A percentile compares a stretch with the other conserved stretches of the same genome.
Evolutionary conservation across 1,140 invertebrate genomes (phyloP).

Genomic region (Microvelia longipes): DNA sequence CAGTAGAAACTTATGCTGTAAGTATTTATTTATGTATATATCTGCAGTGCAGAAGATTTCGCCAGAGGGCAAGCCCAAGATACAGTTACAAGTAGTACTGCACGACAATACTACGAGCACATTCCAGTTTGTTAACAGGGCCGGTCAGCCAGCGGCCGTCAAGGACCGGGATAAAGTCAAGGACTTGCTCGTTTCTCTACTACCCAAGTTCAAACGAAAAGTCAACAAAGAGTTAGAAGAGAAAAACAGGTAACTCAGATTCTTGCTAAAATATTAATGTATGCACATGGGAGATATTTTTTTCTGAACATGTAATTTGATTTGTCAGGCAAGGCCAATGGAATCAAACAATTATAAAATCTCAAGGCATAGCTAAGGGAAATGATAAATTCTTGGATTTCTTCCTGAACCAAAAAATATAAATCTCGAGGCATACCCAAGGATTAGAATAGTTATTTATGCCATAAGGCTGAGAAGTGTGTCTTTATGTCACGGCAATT

Average conservation of each 20-base stretch:
- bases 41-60: slow-evolving; percentile 96
- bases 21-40: slow-evolving; percentile 21
- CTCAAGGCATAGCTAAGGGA: too few species aligned
- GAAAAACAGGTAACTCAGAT: slow-evolving; percentile 49
- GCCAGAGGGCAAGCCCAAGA: slow-evolving; percentile 92
- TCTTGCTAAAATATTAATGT: neutral
- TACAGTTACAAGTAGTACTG: slow-evolving; percentile 94
- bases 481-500: too few species aligned
- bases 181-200: slow-evolving; percentile 71
- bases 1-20: too few species aligned
- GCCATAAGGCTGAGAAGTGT: too few species aligned
- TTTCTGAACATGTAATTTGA: neutral
- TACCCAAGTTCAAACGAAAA: slow-evolving; percentile 91
- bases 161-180: slow-evolving; percentile 87
- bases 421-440: too few species aligned
- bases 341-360: too few species aligned
- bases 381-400: too few species aligned
- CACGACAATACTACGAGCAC: slow-evolving; percentile 87
- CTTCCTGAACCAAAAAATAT: too few species aligned
- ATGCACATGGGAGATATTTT: neutral
- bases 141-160: slow-evolving; percentile 62
- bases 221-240: slow-evolving; percentile 85
- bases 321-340: too few species aligned
- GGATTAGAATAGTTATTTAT: too few species aligned
- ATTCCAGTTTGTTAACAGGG: slow-evolving; percentile 92